Base-by-base conservation (phyloP, 2,113 vertebrate genomes). In the Brevimyrus niger region DNA sequence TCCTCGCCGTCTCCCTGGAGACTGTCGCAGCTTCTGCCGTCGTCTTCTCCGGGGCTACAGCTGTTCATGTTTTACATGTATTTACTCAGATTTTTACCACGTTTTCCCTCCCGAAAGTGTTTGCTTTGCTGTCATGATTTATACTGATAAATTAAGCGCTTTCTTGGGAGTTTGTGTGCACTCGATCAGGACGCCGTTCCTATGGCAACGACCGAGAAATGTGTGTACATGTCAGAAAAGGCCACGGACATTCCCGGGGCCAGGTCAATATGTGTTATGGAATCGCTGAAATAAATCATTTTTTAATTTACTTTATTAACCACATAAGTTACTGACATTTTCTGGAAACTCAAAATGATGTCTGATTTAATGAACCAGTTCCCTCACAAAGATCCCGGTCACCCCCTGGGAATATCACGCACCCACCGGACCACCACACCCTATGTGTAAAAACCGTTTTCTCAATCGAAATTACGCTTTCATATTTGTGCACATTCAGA, bases 1-100 rank as follows among this genome's bases (percentile, higher is more conserved):
- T 90, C 46, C 80, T 86, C 84, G 47, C n/a, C 46, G 17, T 93
- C 90, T 88, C 92, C 91, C 90, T 91, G 93, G 93, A 90, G 53
- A 92, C 91, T 4, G 48, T 88, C 23, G 44, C 50, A 38, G 86
- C 50, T 91, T 91, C 83, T 48, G 65, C 88, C 89, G 73, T 51
- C 86, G 1, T 76, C 89, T 89, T 92, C 94, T 93, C 89, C 85
- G 89, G 87, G 44, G 91, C 82, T 51, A 85, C 88, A 89, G 89
- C 69, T 21, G 55, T 35, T 91, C 80, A 47, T 38, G 47, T 61
- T 87, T 89, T 84, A 76, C 76, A 65, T 69, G 44, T 90, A 55
- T 91, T 89, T 89, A 69, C 86, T 85, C 83, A 44, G n/a, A 91
- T 86, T 23, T 23, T 55, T 11, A 44, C 69, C 87, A 61, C 87